Conservation (phyloP, 2,113 vertebrate species). For the Fregata magnificens region DNA sequence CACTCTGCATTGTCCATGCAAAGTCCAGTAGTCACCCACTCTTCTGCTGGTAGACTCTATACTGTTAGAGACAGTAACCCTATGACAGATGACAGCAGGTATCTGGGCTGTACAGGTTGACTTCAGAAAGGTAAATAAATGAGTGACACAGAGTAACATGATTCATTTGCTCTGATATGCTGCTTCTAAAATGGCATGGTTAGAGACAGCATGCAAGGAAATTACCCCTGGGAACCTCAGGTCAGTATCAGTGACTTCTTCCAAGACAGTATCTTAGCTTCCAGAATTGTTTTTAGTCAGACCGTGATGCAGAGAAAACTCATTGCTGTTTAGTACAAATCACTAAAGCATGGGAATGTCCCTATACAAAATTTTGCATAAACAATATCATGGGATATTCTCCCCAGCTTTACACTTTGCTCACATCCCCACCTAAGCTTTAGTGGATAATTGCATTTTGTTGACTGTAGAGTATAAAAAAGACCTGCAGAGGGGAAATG, state of each 20-base stretch:
- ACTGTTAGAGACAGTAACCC: neutral
- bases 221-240: neutral
- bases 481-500: neutral
- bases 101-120: neutral
- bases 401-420: neutral
- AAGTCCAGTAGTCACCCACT: neutral
- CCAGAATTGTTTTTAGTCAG: neutral
- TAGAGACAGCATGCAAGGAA: neutral
- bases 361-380: neutral
- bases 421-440: neutral
- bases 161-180: neutral
- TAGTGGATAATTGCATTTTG: neutral
- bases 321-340: neutral
- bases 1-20: rapidly evolving
- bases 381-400: neutral
- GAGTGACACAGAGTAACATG: neutral
- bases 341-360: neutral
- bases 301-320: neutral
- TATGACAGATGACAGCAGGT: neutral
- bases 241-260: neutral
- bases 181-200: neutral
- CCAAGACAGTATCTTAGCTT: neutral
- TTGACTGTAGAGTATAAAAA: neutral
- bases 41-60: neutral
- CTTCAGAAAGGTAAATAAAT: neutral